Evolutionary conservation across 2,113 vertebrate species (phyloP).

Genomic region (Scolopax mira): DNA sequence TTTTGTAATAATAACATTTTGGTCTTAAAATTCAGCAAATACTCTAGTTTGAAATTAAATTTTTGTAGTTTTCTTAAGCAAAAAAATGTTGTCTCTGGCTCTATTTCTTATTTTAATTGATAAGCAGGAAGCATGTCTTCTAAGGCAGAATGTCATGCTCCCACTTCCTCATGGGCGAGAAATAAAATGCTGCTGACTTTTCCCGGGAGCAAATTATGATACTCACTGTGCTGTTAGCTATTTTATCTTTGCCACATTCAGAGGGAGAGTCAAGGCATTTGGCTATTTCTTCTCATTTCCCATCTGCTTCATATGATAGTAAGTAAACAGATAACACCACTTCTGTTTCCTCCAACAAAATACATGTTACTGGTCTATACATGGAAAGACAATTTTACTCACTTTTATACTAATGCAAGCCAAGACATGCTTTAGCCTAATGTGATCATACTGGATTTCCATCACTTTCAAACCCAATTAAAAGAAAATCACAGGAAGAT

Average conservation of each 20-base stretch:
- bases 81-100: neutral
- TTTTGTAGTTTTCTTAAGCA: neutral
- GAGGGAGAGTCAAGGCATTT: neutral
- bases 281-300: neutral
- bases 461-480: slow-evolving; percentile 20
- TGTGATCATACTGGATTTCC: slow-evolving; percentile 21
- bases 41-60: neutral
- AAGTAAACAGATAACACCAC: neutral
- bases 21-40: neutral
- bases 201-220: neutral
- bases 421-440: neutral
- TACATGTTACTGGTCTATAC: neutral
- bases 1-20: neutral
- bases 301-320: neutral
- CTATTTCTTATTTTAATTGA: neutral
- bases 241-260: neutral
- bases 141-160: neutral
- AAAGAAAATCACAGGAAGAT: neutral
- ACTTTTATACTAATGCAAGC: neutral
- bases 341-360: neutral
- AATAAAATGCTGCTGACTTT: neutral
- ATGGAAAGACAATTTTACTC: neutral
- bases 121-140: neutral
- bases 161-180: neutral
- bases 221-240: neutral